Evolutionary conservation across 2,797 vertebrate species (phyloP).

Genomic region (Rhinatrema bivittatum): DNA sequence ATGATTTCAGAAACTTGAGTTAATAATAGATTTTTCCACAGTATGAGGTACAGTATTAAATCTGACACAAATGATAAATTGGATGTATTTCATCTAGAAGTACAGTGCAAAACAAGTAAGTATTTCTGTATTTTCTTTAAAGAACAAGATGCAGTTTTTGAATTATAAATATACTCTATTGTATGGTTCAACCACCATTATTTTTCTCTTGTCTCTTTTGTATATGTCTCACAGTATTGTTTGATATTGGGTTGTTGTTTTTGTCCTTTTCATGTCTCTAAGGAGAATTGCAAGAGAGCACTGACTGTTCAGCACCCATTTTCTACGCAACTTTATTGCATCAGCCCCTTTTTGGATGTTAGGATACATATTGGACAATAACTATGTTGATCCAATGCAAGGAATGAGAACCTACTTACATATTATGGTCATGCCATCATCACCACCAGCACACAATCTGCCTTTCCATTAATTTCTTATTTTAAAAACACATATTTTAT

Average conservation of each 20-base stretch:
- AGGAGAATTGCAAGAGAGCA: not conserved
- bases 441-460: too few species aligned
- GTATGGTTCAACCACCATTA: not conserved
- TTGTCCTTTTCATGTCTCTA: not conserved
- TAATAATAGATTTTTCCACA: not conserved
- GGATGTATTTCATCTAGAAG: not conserved
- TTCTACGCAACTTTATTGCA: too few species aligned
- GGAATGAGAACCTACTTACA: too few species aligned
- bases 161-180: not conserved
- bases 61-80: not conserved
- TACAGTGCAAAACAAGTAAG: not conserved
- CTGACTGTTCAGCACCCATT: too few species aligned
- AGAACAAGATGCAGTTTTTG: not conserved
- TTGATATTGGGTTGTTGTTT: constrained; percentile 9
- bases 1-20: not conserved
- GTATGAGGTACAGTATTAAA: not conserved
- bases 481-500: too few species aligned
- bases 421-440: too few species aligned
- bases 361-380: too few species aligned
- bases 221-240: not conserved
- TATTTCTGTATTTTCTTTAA: not conserved
- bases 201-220: not conserved
- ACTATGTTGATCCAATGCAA: too few species aligned
- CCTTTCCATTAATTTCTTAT: too few species aligned
- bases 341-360: too few species aligned